Base-by-base conservation (phyloP, 2,113 vertebrate genomes). In the Nibea coibor region DNA sequence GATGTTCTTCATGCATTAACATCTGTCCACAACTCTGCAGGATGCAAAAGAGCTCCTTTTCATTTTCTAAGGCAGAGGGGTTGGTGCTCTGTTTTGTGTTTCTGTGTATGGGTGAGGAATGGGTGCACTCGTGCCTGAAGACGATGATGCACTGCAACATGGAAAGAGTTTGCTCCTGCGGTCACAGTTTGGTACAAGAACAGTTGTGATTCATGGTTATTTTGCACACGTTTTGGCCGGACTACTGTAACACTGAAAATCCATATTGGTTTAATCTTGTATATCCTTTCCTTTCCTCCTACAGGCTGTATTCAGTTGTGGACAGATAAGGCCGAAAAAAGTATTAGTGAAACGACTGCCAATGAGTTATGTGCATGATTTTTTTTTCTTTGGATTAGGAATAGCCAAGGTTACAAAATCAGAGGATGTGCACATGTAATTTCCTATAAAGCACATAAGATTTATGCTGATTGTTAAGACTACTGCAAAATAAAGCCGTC, bases 161-260 rank as follows among this genome's bases (percentile, higher is more conserved):
- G 91, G 93, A 93, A 93, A 92, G 77, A 89, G 57, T 93, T 88
- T 82, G 59, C 85, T 73, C 51, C 80, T 93, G 93, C 48, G 91
- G 93, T 94, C 88, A 83, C 90, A 85, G 89, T 87, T 91, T 77
- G 86, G 81, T 87, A 84, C 63, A 11, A 74, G 87, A 84, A 79
- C 72, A 64, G 63, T 87, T 72, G 80, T 92, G 89, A 94, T 91
- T 92, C 92, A 92, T 89, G 78, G 62, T 74, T 87, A 86, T 88
- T 86, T 85, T 87, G 84, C 87, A 88, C 89, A 90, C 78, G n/a
- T 67, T 87, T 87, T 91, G 88, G 91, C 87, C 3, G 2, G 62
- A 88, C 83, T 75, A 82, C 86, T 88, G 78, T 85, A 75, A 77
- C 16, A 35, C 67, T 53, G 57, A 71, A 56, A 58, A 77, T 80